phyloP scores from a whole-genome alignment of 2,797 vertebrate species.

The Tragopan temminckii region DNA sequence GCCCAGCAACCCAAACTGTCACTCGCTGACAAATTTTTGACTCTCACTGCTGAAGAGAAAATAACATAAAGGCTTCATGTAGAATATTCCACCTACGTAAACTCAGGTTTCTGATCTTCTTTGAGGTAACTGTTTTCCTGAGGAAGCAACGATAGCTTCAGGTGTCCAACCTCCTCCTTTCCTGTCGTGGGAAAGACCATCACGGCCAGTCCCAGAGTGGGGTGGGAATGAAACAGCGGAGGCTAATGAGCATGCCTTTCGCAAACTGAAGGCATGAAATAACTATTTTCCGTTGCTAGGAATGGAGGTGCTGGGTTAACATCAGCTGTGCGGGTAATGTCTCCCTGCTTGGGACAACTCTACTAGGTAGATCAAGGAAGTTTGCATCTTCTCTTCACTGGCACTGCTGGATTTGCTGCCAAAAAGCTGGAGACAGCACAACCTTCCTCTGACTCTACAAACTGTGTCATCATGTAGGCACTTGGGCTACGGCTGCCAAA shows the following conservation, averaged over 20 bases:
- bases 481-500: neutral
- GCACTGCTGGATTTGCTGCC: neutral
- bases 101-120: neutral
- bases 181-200: fast-evolving
- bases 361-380: neutral
- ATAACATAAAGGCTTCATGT: neutral
- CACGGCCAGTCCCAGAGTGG: neutral
- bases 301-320: neutral
- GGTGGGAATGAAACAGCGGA: neutral
- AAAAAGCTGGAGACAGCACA: neutral
- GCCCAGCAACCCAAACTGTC: slow-evolving; percentile 9
- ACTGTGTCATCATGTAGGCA: fast-evolving
- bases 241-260: neutral
- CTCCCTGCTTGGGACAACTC: neutral
- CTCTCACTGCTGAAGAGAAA: neutral
- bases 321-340: fast-evolving
- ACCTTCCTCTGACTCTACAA: neutral
- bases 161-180: neutral
- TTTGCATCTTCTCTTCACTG: neutral
- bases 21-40: neutral
- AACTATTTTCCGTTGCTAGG: neutral
- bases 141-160: neutral
- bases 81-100: neutral
- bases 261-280: neutral
- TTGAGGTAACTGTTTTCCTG: neutral